A percentile compares a stretch with the other conserved stretches of the same genome.
phyloP scores from a whole-genome alignment of 2,113 vertebrate genomes.

The Gallinago paraguaiae region DNA sequence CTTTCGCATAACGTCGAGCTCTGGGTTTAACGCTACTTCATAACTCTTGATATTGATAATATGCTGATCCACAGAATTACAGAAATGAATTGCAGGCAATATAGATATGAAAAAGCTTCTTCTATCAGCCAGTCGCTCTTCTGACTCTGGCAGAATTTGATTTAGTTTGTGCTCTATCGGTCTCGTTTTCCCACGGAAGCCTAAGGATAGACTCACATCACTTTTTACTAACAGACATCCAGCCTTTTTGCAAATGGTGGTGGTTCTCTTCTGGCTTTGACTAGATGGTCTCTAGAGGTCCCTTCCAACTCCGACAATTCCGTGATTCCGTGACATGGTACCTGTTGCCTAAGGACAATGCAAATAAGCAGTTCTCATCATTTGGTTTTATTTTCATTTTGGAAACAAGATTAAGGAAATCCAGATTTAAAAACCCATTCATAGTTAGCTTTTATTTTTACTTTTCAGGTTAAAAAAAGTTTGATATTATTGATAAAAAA shows the following conservation, averaged over 20 bases:
- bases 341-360: neutral
- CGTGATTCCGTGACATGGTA: neutral
- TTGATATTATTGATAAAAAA: neutral
- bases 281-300: too few species aligned
- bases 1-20: neutral
- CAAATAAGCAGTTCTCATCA: neutral
- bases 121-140: neutral
- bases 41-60: neutral
- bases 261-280: neutral
- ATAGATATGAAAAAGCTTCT: neutral
- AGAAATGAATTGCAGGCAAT: neutral
- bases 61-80: neutral
- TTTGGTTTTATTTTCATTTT: neutral
- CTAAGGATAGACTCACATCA: neutral
- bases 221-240: neutral
- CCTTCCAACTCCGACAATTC: too few species aligned
- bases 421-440: accelerated
- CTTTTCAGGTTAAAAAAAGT: neutral
- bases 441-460: neutral
- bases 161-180: neutral
- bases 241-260: neutral
- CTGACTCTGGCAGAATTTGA: neutral
- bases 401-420: neutral
- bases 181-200: neutral
- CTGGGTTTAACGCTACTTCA: neutral